Percentiles rank a stretch among this genome's conserved stretches.
phyloP scores from a whole-genome alignment of 2,888 invertebrate genomes.

The Azorinus chamasolen region DNA sequence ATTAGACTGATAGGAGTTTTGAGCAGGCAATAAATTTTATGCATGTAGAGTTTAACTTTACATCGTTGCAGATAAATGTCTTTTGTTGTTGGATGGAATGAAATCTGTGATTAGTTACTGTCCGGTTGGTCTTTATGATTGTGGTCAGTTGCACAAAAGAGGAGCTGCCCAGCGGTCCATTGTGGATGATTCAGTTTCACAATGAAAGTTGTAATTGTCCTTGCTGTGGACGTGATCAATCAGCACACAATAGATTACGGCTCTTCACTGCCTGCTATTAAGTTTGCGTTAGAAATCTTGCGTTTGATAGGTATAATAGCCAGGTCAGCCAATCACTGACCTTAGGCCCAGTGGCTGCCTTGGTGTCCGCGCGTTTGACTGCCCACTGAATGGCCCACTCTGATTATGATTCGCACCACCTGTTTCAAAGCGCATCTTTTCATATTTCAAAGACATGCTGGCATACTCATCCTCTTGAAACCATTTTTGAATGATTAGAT shows the following conservation, averaged over 20 bases:
- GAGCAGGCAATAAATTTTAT: too few species aligned
- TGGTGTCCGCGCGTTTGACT: background rate
- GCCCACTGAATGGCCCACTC: constrained; percentile 52
- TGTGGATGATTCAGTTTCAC: constrained; percentile 62
- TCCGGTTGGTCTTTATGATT: constrained; percentile 51
- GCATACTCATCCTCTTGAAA: constrained; percentile 54
- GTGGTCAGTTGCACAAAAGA: constrained; percentile 69
- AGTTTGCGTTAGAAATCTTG: constrained; percentile 50
- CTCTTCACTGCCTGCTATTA: constrained; percentile 27
- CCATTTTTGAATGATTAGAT: constrained; percentile 65
- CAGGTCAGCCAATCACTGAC: constrained; percentile 63
- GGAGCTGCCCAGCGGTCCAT: constrained; percentile 54
- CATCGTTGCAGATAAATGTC: constrained; percentile 65
- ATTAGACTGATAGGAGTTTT: too few species aligned
- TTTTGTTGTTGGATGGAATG: constrained; percentile 60
- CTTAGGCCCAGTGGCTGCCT: constrained; percentile 17
- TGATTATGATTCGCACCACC: constrained; percentile 61
- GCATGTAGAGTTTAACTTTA: too few species aligned
- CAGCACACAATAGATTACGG: constrained; percentile 61
- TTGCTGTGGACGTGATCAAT: constrained; percentile 44
- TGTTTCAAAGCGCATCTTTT: constrained; percentile 62
- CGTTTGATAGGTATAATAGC: constrained; percentile 66
- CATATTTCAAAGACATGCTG: constrained; percentile 63
- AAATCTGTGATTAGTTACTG: constrained; percentile 66
- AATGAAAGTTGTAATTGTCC: constrained; percentile 69